phyloP scores from a whole-genome alignment of 2,113 vertebrate genomes.

The Microcebus griseorufus region DNA sequence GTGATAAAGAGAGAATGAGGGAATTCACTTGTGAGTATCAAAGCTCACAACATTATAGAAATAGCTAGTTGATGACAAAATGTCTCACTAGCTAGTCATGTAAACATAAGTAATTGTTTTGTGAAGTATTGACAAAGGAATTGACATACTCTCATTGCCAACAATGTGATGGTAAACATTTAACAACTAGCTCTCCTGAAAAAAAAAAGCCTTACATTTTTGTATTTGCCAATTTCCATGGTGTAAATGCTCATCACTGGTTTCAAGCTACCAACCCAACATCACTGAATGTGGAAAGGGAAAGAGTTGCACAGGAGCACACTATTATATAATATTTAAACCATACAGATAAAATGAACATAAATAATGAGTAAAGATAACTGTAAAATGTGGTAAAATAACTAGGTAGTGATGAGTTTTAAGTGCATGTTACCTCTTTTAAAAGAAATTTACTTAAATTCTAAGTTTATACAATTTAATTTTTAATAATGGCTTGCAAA shows the following conservation, averaged over 20 bases:
- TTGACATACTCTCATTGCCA: too few species aligned
- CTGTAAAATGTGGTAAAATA: not conserved
- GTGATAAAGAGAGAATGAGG: too few species aligned
- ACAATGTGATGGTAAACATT: too few species aligned
- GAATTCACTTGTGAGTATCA: too few species aligned
- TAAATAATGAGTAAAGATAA: not conserved
- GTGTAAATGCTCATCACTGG: not conserved
- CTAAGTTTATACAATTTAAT: not conserved
- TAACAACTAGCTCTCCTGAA: too few species aligned
- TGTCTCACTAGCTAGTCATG: too few species aligned
- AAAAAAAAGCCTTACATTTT: too few species aligned
- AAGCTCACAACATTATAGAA: too few species aligned
- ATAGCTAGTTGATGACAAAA: too few species aligned
- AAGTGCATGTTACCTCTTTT: not conserved
- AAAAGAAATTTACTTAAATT: not conserved
- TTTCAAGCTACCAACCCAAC: constrained; percentile 1
- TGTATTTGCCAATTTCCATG: constrained; percentile 10
- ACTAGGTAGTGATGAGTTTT: not conserved
- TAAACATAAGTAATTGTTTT: too few species aligned
- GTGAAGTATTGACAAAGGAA: too few species aligned
- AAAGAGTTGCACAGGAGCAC: constrained; percentile 8
- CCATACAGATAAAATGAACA: not conserved
- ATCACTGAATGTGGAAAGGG: not conserved
- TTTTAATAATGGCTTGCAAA: constrained; percentile 26
- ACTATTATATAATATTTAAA: not conserved